These are phyloP conservation scores for Sebastes dallii DNA, from an alignment of 2,797 vertebrate genomes.

Conservation along the genomic window DNA sequence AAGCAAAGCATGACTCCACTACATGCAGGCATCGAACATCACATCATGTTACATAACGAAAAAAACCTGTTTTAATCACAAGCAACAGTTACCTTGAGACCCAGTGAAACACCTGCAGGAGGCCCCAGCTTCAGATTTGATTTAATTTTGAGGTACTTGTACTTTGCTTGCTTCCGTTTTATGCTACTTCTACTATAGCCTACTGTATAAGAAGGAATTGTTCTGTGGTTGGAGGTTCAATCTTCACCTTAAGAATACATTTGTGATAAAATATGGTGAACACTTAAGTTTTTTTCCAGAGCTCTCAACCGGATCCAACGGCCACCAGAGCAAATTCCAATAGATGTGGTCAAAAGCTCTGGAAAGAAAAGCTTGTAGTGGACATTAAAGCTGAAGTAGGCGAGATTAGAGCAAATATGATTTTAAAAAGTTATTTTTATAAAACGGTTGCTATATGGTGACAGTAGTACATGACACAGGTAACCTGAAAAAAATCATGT, in stretches of 20 bases:
- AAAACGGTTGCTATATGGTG: too few species aligned
- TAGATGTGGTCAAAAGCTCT: background rate
- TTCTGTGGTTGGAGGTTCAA: too few species aligned
- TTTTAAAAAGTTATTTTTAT: too few species aligned
- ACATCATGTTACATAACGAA: slow-evolving; percentile 8
- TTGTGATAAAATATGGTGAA: background rate
- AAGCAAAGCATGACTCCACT: slow-evolving; percentile 24
- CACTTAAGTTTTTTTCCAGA: background rate
- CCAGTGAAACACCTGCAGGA: background rate
- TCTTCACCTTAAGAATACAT: background rate
- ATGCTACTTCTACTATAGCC: background rate
- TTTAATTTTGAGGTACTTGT: background rate
- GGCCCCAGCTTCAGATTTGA: background rate
- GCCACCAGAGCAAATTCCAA: background rate
- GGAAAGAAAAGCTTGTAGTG: fast-evolving
- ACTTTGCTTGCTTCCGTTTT: background rate
- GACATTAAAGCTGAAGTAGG: too few species aligned
- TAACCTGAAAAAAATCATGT: too few species aligned
- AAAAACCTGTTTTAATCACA: slow-evolving; percentile 10
- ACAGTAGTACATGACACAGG: too few species aligned
- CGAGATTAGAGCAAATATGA: fast-evolving
- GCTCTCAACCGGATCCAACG: background rate
- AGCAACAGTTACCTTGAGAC: background rate
- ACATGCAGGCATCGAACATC: background rate
- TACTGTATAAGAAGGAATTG: background rate